phyloP scores from a whole-genome alignment of 2,113 vertebrate genomes.

The Hydrochoerus hydrochaeris region DNA sequence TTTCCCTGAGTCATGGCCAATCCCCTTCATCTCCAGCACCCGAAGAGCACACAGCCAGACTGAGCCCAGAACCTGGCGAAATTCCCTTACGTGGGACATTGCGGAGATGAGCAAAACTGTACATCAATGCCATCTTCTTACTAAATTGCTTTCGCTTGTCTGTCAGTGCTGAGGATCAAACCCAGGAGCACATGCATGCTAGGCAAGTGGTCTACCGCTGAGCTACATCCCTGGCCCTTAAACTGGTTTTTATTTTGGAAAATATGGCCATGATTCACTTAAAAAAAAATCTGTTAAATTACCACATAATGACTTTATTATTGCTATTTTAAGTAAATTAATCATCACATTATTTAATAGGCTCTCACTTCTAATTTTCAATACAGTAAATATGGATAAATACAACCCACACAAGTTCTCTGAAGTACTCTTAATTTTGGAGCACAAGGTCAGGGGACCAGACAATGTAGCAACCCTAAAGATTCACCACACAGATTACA shows the following conservation, averaged over 20 bases:
- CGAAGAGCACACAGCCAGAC: background rate
- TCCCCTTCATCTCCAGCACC: background rate
- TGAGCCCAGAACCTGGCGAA: background rate
- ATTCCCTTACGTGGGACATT: background rate
- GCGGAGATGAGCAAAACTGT: background rate
- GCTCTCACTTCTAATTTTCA: slow-evolving; percentile 40
- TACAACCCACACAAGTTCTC: background rate
- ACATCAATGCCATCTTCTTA: background rate
- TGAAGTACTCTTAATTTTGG: background rate
- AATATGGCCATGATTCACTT: background rate
- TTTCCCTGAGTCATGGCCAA: background rate
- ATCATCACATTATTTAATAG: background rate
- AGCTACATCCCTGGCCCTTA: background rate
- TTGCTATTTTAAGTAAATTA: background rate
- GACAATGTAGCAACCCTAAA: background rate
- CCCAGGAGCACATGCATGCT: background rate
- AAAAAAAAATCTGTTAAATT: background rate
- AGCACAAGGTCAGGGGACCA: background rate
- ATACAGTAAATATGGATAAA: background rate
- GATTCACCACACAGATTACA: no score
- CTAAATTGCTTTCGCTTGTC: background rate
- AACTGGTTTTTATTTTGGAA: background rate
- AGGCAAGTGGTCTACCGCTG: background rate
- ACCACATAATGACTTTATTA: background rate
- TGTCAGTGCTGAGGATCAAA: background rate